Base-by-base conservation (phyloP, 2,888 invertebrate genomes). In the Trichogramma evanescens region DNA sequence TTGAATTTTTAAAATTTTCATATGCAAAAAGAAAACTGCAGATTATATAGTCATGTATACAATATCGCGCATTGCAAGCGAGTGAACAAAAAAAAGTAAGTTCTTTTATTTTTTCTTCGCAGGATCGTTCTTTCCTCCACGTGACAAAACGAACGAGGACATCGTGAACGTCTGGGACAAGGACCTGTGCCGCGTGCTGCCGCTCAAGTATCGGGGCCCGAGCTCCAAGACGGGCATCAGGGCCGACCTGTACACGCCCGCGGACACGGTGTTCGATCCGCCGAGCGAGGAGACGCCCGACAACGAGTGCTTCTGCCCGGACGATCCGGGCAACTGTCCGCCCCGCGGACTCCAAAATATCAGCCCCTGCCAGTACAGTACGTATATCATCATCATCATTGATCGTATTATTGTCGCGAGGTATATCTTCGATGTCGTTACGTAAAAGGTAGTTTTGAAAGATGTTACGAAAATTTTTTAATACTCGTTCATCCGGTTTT, bases 281-380 rank as follows among this genome's bases (percentile, higher is more conserved):
- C 73, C 75, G 3, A 72, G 70, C 10, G 66, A 68, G 7, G 87
- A 87, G 60, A 82, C 84, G 5, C 86, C 88, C 0, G 82, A 83
- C 0, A 78, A 84, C 44, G 84, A 85, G 67, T 94, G 93, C 69
- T 91, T 83, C 73, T 90, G 90, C 71, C 85, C 86, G 7, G 86
- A 86, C 1, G 83, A 86, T 61, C 80, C 82, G 54, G 81, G 82
- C 41, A 83, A 80, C 58, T 90, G 89, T 67, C 86, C 91, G 0
- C 84, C 86, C 0, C 82, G 83, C 63, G 93, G 93, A 0, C 76
- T 93, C 41, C 92, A 93, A 76, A 89, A 91, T 71, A 91, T 93
- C 65, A 89, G 91, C 68, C 91, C 91, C 0, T 93, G 93, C 69
- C 93, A 93, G 76, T 92, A 86, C 72, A 89, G 92, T 90, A 74